Evolutionary conservation across 2,888 invertebrate genomes (phyloP).

Genomic region (Oligia fasciuncula): DNA sequence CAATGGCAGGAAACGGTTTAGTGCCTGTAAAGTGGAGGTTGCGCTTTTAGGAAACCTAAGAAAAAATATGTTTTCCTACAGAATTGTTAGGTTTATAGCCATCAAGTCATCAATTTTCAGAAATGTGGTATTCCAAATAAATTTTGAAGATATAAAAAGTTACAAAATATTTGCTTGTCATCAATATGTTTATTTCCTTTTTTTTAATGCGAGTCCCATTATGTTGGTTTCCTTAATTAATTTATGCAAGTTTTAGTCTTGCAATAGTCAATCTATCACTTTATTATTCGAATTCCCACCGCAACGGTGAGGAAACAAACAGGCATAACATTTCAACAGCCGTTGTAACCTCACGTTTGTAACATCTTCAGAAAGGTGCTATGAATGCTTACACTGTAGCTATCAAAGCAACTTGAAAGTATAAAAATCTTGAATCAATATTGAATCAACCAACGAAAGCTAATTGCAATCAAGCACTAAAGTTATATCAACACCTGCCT

Average conservation of each 20-base stretch:
- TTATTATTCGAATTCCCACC: slow-evolving; percentile 56
- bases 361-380: slow-evolving; percentile 47
- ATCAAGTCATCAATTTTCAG: background rate
- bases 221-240: background rate
- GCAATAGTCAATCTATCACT: slow-evolving; percentile 35
- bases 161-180: background rate
- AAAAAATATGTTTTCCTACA: slow-evolving; percentile 20
- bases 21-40: slow-evolving; percentile 32
- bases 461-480: background rate
- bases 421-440: slow-evolving; percentile 2
- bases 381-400: slow-evolving; percentile 17
- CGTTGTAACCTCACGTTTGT: slow-evolving; percentile 49
- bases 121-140: background rate
- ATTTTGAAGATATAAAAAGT: background rate
- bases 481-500: too few relatives aligned
- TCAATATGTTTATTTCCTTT: background rate
- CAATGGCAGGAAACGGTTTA: slow-evolving; percentile 56
- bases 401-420: background rate
- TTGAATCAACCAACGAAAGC: slow-evolving; percentile 5
- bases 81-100: background rate
- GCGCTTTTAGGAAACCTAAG: slow-evolving; percentile 28
- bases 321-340: slow-evolving; percentile 53
- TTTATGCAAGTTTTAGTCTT: slow-evolving; percentile 17
- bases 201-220: background rate
- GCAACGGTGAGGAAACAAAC: slow-evolving; percentile 45